Conservation (phyloP, 2,797 vertebrate species). For the Pelochelys cantorii region DNA sequence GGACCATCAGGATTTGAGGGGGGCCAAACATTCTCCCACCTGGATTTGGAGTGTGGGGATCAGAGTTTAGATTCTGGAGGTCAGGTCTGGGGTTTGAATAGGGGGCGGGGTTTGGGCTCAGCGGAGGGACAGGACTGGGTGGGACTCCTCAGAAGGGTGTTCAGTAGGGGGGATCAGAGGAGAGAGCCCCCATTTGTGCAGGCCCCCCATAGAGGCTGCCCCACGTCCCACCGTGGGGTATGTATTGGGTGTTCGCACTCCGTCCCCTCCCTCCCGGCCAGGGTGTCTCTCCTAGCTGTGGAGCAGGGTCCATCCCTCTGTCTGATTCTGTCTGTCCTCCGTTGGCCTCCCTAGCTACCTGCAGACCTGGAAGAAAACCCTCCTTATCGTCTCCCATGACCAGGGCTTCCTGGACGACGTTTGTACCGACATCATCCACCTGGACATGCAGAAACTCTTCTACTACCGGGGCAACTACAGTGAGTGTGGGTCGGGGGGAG, state of each 20-base stretch:
- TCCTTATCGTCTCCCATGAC: slow-evolving; percentile 94
- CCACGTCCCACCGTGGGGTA: too few relatives aligned
- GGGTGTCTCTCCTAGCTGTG: neutral
- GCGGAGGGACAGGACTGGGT: neutral
- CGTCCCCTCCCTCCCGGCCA: too few relatives aligned
- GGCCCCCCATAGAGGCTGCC: too few relatives aligned
- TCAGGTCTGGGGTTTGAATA: neutral
- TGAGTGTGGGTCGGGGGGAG: slow-evolving; percentile 69
- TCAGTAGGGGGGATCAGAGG: too few relatives aligned
- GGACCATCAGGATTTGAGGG: too few relatives aligned
- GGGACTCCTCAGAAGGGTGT: neutral
- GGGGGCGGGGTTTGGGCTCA: neutral
- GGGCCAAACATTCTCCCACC: too few relatives aligned
- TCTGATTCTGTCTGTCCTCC: neutral
- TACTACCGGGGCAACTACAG: slow-evolving; percentile 95
- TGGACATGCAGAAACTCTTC: slow-evolving; percentile 91
- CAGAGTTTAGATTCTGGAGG: too few relatives aligned
- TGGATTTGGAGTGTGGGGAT: too few relatives aligned
- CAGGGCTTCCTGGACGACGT: slow-evolving; percentile 95
- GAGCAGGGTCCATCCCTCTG: neutral
- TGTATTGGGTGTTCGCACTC: too few relatives aligned
- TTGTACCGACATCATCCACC: slow-evolving; percentile 92
- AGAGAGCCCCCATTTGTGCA: too few relatives aligned
- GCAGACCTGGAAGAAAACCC: slow-evolving; percentile 93
- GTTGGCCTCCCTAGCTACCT: slow-evolving; percentile 84